phyloP scores from a whole-genome alignment of 1,140 invertebrate genomes.

The Drosophila rhopaloa region DNA sequence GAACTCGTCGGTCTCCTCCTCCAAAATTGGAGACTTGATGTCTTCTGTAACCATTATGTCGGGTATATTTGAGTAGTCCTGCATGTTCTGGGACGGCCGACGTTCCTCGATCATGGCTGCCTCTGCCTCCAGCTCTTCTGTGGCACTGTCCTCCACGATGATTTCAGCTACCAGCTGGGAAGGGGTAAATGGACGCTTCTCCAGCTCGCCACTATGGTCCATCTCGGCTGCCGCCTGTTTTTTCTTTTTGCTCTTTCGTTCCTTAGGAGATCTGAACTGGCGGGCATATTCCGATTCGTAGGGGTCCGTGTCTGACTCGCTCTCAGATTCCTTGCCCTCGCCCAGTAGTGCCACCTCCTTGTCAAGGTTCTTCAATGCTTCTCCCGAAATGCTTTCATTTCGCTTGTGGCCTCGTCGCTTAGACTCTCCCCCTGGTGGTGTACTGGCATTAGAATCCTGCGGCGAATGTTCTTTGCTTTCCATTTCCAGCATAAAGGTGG shows the following conservation, averaged over 20 bases:
- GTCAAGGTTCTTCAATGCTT: conserved; percentile 69
- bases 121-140: conserved; percentile 86
- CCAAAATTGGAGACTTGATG: conserved; percentile 82
- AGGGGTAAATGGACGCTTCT: conserved; percentile 81
- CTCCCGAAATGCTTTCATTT: conserved; percentile 85
- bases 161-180: conserved; percentile 83
- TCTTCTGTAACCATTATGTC: conserved; percentile 90
- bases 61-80: conserved; percentile 86
- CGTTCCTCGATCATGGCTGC: conserved; percentile 84
- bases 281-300: conserved; percentile 84
- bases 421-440: conserved; percentile 86
- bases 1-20: conserved; percentile 67
- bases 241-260: conserved; percentile 76
- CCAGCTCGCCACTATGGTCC: conserved; percentile 74
- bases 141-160: conserved; percentile 86
- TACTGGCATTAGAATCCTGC: conserved; percentile 73
- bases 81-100: conserved; percentile 79
- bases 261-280: conserved; percentile 76
- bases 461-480: conserved; percentile 86
- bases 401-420: conserved; percentile 86
- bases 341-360: conserved; percentile 61
- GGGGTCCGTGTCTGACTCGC: conserved; percentile 83
- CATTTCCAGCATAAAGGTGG: conserved; percentile 72
- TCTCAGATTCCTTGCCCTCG: conserved; percentile 80
- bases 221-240: conserved; percentile 78